A percentile compares a stretch with the other conserved stretches of the same genome.
These are phyloP conservation scores for Dynastes grantii DNA, from an alignment of 2,888 invertebrate species.

Conservation along the genomic window DNA sequence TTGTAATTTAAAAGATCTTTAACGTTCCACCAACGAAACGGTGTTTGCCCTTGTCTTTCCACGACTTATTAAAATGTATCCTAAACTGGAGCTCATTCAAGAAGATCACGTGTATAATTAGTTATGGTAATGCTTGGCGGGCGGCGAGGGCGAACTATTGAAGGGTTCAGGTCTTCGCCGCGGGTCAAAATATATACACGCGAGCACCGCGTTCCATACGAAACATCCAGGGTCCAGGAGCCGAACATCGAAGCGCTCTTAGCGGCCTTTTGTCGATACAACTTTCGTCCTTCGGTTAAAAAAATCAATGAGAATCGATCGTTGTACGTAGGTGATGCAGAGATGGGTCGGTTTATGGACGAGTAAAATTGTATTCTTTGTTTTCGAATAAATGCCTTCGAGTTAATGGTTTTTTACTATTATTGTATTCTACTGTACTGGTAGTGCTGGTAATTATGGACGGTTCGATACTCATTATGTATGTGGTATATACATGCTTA, in stretches of 20 bases:
- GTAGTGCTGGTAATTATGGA: background rate
- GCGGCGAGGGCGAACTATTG: constrained; percentile 69
- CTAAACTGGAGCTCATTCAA: constrained; percentile 49
- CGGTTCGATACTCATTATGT: background rate
- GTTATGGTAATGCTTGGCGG: constrained; percentile 69
- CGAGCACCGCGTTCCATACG: constrained; percentile 58
- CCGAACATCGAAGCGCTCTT: constrained; percentile 28
- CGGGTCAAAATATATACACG: constrained; percentile 63
- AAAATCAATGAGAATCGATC: constrained; percentile 1
- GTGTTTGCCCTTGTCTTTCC: constrained; percentile 37
- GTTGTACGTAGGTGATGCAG: background rate
- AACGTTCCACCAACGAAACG: constrained; percentile 3
- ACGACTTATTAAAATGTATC: constrained; percentile 47
- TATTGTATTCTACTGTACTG: background rate
- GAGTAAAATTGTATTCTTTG: background rate
- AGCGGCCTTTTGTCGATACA: constrained; percentile 22
- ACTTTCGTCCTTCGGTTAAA: background rate
- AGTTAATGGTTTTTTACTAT: constrained; percentile 3
- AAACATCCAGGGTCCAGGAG: constrained; percentile 24
- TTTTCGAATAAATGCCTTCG: background rate
- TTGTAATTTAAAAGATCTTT: constrained; percentile 18
- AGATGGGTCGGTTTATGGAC: background rate
- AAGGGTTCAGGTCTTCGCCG: constrained; percentile 63
- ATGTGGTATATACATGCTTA: background rate
- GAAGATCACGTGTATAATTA: constrained; percentile 69